Base-by-base conservation (phyloP, 2,888 invertebrate genomes). In the Dysmachus trigonus region DNA sequence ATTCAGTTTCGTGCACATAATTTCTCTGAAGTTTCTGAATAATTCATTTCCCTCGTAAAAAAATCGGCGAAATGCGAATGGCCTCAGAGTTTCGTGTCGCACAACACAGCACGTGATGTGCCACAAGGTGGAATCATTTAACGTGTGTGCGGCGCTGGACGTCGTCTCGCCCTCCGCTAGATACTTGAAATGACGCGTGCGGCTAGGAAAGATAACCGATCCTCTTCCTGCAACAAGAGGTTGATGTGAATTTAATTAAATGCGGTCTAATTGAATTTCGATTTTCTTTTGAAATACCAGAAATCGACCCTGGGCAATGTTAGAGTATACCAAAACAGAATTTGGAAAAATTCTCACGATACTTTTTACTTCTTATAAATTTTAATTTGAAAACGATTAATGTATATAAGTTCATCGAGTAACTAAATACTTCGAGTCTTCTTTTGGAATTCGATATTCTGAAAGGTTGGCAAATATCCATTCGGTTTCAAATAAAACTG, bases 201-300 rank as follows among this genome's bases (percentile, higher is more conserved):
- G 10, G 13, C 53, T 18, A 31, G 27, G 47, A 33, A 47, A 81
- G 81, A 81, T 81, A 81, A 81, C 81, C 81, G 18, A 53, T 53
- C 53, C 53, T 81, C 81, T 53, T 81, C 81, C 53, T 53, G 53
- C 53, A 81, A 53, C 18, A 18, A 81, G 53, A 81, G 51, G 81
- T 81, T 81, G 81, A 81, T 81, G 33, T 62, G 81, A 81, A 81
- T 81, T 81, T 81, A 81, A 81, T 81, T 81, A 81, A 81, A 81
- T 31, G 30, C 4, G 8, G 41, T 77, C 13, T 41, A 47, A 77
- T 77, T 77, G 22, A 77, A 41, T 47, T 77, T 47, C 22, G 62
- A 62, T 62, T 62, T 62, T 7, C 62, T 62, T 62, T 27, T 62
- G 62, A 62, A 22, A 6, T 5, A 62, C 38, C 22, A 62, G 22